Conservation (phyloP, 2,797 vertebrate genomes). For the Columba guinea region DNA sequence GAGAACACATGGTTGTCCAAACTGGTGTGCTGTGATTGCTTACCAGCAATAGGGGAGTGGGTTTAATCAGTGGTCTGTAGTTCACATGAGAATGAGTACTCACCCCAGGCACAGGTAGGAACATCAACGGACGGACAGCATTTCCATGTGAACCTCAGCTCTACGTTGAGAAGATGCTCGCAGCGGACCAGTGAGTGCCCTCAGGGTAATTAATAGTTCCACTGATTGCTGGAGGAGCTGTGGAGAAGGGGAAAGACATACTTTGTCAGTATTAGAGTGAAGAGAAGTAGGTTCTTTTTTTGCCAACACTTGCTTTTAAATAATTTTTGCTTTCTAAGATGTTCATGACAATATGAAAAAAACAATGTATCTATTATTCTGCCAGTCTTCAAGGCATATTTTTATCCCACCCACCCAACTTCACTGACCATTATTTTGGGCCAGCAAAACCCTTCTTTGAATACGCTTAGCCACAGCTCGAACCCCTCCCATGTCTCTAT, state of each 20-base stretch:
- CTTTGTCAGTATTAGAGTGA: not conserved
- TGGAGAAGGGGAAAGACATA: not conserved
- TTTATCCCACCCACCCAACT: conserved; percentile 60
- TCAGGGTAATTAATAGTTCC: not conserved
- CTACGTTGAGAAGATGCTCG: not conserved
- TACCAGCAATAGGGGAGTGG: not conserved
- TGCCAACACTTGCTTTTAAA: not conserved
- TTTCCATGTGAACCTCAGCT: not conserved
- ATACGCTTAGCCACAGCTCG: conserved; percentile 3
- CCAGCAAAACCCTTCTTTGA: conserved; percentile 46
- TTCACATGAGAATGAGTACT: not conserved
- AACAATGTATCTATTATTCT: conserved; percentile 1
- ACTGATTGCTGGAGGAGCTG: not conserved
- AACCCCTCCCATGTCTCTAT: not conserved
- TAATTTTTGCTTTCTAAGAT: not conserved
- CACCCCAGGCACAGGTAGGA: not conserved
- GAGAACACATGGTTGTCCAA: conserved; percentile 19
- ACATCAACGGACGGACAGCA: not conserved
- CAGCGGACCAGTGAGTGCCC: not conserved
- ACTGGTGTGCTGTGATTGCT: not conserved
- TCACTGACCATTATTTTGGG: conserved; percentile 35
- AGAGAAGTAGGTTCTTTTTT: not conserved
- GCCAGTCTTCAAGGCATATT: conserved; percentile 49
- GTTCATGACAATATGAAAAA: not conserved
- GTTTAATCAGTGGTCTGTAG: not conserved